Percentiles rank a stretch among this genome's conserved stretches.
Evolutionary conservation across 2,888 invertebrate genomes (phyloP).

Genomic region (Drosophila macrothrix): DNA sequence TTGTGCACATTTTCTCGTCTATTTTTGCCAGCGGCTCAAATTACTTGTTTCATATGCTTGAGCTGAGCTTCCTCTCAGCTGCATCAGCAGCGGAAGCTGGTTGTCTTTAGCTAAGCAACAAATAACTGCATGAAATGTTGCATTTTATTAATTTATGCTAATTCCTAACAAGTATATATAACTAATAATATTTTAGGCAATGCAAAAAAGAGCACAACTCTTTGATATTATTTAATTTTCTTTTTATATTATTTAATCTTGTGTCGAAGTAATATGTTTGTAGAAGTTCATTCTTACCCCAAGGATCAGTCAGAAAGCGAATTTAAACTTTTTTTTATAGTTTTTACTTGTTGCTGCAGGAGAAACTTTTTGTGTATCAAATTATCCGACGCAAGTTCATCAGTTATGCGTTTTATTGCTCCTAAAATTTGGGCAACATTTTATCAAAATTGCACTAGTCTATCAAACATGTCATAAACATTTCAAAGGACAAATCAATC

Average conservation of each 20-base stretch:
- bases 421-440: not conserved
- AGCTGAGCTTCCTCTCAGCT: not conserved
- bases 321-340: not conserved
- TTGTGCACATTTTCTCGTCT: slow-evolving; percentile 54
- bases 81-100: not conserved
- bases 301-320: not conserved
- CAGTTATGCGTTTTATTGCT: not conserved
- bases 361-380: not conserved
- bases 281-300: not conserved
- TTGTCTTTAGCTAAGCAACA: not conserved
- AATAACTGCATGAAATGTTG: not conserved
- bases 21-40: slow-evolving; percentile 40
- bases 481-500: not conserved
- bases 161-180: not conserved
- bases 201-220: not conserved
- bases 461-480: not conserved
- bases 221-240: too few relatives aligned
- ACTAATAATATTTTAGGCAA: not conserved
- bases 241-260: not conserved
- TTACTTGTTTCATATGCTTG: slow-evolving; percentile 14
- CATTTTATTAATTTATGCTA: not conserved
- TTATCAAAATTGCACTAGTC: not conserved
- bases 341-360: not conserved
- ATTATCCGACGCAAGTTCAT: not conserved
- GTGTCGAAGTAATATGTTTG: not conserved